Evolutionary conservation across 2,888 invertebrate species (phyloP).

Genomic region (Drosophila phalerata): DNA sequence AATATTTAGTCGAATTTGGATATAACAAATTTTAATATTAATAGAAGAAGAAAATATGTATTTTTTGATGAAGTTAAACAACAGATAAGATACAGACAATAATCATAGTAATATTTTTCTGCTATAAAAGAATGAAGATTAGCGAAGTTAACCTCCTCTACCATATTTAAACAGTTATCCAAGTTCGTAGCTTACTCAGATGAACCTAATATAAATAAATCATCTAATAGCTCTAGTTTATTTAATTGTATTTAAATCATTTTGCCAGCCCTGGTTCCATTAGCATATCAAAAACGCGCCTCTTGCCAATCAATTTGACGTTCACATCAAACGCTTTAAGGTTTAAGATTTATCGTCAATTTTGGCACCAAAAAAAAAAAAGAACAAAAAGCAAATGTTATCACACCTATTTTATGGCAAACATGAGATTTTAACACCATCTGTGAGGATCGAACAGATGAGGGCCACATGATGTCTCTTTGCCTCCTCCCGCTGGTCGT

Average conservation of each 20-base stretch:
- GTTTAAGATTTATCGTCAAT: constrained; percentile 56
- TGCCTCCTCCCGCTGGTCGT: constrained; percentile 9
- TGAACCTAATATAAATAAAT: background rate
- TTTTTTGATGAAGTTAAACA: no score
- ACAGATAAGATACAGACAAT: no score
- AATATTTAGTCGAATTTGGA: no score
- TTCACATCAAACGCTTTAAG: constrained; percentile 58
- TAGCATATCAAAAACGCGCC: constrained; percentile 44
- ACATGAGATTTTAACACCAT: constrained; percentile 69
- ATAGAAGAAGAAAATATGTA: no score
- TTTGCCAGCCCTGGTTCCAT: constrained; percentile 44
- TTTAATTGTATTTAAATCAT: background rate
- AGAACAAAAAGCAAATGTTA: constrained; percentile 40
- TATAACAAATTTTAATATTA: no score
- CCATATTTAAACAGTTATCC: no score
- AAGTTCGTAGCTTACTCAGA: background rate
- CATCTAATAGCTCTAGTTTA: background rate
- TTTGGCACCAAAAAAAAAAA: constrained; percentile 60
- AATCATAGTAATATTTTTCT: no score
- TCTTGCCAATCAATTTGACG: constrained; percentile 39
- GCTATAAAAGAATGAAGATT: no score
- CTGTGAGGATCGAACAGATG: constrained; percentile 16
- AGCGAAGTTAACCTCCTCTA: no score
- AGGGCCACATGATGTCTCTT: constrained; percentile 47
- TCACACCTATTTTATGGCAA: constrained; percentile 41